Percentiles rank a stretch among this genome's conserved stretches.
phyloP scores from a whole-genome alignment of 2,113 vertebrate species.

The Nesogale talazaci region DNA sequence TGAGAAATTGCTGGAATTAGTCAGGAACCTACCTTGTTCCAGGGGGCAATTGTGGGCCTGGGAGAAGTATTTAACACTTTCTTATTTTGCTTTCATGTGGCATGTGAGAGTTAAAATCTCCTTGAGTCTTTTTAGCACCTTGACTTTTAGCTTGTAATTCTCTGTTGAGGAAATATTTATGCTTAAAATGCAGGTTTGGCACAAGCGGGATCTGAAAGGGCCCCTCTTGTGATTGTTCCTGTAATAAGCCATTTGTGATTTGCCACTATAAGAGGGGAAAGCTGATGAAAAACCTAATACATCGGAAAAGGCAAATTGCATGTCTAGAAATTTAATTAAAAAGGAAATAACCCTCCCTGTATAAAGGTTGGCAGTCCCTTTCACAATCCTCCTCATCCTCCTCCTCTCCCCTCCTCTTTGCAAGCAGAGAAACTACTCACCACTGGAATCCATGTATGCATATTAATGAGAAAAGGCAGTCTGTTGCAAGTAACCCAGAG shows the following conservation, averaged over 20 bases:
- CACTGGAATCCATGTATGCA: slow-evolving; percentile 65
- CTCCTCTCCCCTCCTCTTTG: background rate
- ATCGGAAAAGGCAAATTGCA: slow-evolving; percentile 85
- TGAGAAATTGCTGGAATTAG: background rate
- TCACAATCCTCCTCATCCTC: background rate
- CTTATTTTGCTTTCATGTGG: background rate
- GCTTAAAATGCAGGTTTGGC: slow-evolving; percentile 80
- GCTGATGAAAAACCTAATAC: slow-evolving; percentile 85
- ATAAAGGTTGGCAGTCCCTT: slow-evolving; percentile 63
- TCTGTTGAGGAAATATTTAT: slow-evolving; percentile 55
- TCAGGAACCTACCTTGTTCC: background rate
- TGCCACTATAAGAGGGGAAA: slow-evolving; percentile 78
- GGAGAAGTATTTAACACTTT: background rate
- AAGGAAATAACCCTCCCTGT: slow-evolving; percentile 81
- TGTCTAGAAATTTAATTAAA: slow-evolving; percentile 87
- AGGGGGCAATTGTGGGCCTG: background rate
- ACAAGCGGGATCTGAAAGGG: slow-evolving; percentile 52
- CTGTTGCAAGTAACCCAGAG: slow-evolving; percentile 3
- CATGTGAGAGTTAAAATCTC: background rate
- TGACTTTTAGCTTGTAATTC: slow-evolving; percentile 65
- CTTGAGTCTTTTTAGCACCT: slow-evolving; percentile 25
- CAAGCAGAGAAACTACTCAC: slow-evolving; percentile 69
- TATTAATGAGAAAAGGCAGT: slow-evolving; percentile 73
- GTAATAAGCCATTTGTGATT: slow-evolving; percentile 83
- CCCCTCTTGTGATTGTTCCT: slow-evolving; percentile 67